Conservation (phyloP, 1,140 invertebrate genomes). For the Platorchestia sp. region DNA sequence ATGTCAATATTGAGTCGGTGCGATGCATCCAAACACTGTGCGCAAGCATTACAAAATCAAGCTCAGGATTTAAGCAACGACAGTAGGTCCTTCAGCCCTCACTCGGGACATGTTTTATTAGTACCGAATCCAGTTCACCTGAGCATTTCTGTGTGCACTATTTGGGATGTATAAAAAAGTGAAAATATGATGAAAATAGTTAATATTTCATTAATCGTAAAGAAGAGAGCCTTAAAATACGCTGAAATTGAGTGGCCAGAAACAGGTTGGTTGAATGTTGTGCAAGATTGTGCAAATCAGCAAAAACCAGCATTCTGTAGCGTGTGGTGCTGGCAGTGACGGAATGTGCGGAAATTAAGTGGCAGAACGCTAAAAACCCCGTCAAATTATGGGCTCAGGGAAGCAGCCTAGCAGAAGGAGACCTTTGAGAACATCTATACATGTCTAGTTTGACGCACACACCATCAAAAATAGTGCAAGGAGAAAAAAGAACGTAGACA, state of each 20-base stretch:
- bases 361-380: no score
- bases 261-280: neutral
- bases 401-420: no score
- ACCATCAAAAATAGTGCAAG: neutral
- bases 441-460: neutral
- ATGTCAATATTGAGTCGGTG: neutral
- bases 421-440: no score
- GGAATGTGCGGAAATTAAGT: neutral
- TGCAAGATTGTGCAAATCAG: neutral
- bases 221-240: neutral
- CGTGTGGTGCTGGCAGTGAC: neutral
- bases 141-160: neutral
- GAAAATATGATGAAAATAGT: neutral
- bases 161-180: neutral
- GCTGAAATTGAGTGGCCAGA: neutral
- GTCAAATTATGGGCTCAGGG: no score
- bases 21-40: neutral
- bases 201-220: no score
- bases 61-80: neutral
- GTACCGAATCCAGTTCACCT: neutral
- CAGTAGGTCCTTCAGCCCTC: neutral
- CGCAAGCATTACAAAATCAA: neutral
- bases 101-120: neutral
- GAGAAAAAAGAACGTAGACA: constrained; percentile 10
- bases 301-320: neutral